These are phyloP conservation scores for Panopea generosa DNA, from an alignment of 2,888 invertebrate genomes.

Conservation along the genomic window DNA sequence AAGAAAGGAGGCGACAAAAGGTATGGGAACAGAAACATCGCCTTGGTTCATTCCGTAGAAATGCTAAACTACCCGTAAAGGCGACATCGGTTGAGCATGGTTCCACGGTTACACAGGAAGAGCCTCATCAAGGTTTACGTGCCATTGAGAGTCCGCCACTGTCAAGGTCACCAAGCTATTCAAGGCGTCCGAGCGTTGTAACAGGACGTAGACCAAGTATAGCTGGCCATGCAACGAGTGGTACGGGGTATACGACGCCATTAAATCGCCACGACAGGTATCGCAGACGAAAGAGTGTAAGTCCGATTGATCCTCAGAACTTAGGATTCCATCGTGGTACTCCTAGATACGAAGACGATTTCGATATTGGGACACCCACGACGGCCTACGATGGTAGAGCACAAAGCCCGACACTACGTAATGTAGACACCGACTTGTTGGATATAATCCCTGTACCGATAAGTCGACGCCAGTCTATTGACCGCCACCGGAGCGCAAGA, in stretches of 20 bases:
- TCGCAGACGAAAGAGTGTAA: constrained; percentile 69
- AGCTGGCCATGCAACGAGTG: background rate
- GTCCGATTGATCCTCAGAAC: constrained; percentile 67
- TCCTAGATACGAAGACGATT: constrained; percentile 73
- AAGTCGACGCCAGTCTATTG: constrained; percentile 70
- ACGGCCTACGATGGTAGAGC: constrained; percentile 72
- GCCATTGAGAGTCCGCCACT: constrained; percentile 50
- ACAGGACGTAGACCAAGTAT: constrained; percentile 49
- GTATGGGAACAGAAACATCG: constrained; percentile 83
- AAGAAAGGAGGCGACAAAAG: constrained; percentile 82
- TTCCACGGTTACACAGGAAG: constrained; percentile 18
- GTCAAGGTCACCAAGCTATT: constrained; percentile 55
- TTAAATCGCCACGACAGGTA: constrained; percentile 61
- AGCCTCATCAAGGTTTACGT: constrained; percentile 29
- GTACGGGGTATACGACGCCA: constrained; percentile 15
- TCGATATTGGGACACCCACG: constrained; percentile 66
- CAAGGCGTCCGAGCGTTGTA: constrained; percentile 54
- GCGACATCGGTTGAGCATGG: constrained; percentile 63
- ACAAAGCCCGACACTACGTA: constrained; percentile 75
- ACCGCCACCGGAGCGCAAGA: constrained; percentile 74
- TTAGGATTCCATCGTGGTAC: constrained; percentile 64
- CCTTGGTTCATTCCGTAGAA: constrained; percentile 77
- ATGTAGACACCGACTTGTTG: constrained; percentile 76
- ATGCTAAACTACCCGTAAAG: constrained; percentile 73
- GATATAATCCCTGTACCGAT: constrained; percentile 73